Evolutionary conservation across 2,113 vertebrate genomes (phyloP), one percentile per base, ranked within the genome.

Genomic region (Amphiprion percula): DNA sequence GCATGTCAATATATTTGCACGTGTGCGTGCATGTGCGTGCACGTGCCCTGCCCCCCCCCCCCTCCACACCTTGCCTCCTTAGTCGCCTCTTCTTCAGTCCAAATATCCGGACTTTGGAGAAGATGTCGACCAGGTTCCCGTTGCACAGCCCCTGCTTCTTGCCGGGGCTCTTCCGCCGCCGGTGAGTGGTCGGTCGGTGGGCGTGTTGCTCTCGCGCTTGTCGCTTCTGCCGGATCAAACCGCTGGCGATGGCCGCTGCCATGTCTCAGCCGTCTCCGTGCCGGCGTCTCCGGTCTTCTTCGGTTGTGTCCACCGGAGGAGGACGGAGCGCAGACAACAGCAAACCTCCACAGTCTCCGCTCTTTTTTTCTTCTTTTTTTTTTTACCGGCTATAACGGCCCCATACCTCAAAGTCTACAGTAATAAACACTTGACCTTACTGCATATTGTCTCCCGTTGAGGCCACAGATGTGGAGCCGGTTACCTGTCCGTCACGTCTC

Each of bases 51-150:
- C 15, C 49, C 53, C 54, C 28, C 24, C 12, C 28, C 15, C 12
- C 39, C 21, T 76, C 62, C 93, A 86, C 95, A 97, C 96, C 98
- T 99, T 98, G 97, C 89, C 97, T 96, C 95, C 97, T 95, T 95
- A 99, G 96, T 90, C 98, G 95, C 87, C 98, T 94, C 94, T 99
- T 99, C 95, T 97, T 99, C 94, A 98, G 91, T 83, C 98, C 98
- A 90, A 99, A 99, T 94, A 99, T 99, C 94, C 97, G 96, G 92
- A 99, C 98, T 96, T 99, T 99, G 93, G 98, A 98, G 96, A 99
- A 99, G 93, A 99, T 99, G 93, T 99, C 98, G 94, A 99, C 97
- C 94, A 99, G 95, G 95, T 96, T 98, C 64, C 97, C 96, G 83
- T 97, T 99, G 95, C 97, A 98, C 50, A 97, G 95, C 88, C 97